Percentiles rank a stretch among this genome's conserved stretches.
Evolutionary conservation across 1,140 invertebrate genomes (phyloP).

Genomic region (Drosophila nasuta): DNA sequence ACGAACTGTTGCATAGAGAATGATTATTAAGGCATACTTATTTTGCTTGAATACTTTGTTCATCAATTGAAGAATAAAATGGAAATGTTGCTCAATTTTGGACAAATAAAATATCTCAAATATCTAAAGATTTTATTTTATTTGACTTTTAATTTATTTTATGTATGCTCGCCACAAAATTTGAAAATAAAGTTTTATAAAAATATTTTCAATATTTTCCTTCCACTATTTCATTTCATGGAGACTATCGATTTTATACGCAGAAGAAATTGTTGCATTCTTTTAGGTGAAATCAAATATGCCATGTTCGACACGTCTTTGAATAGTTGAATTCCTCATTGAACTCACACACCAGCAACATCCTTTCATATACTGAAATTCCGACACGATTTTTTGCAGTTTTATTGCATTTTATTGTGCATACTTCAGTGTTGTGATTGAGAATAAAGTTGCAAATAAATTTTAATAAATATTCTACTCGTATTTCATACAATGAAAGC

Average conservation of each 20-base stretch:
- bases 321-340: conserved; percentile 3
- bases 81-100: not conserved
- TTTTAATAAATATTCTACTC: not conserved
- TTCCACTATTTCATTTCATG: not conserved
- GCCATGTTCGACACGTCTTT: conserved; percentile 48
- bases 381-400: not conserved
- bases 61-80: not conserved
- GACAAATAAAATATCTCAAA: no score
- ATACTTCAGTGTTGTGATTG: not conserved
- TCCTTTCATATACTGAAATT: not conserved
- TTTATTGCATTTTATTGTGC: conserved; percentile 6
- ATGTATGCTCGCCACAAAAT: no score
- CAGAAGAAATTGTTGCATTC: conserved; percentile 4
- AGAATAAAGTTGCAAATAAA: not conserved
- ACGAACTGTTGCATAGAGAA: conserved; percentile 5
- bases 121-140: no score
- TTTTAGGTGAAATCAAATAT: conserved; percentile 50
- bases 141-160: no score
- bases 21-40: not conserved
- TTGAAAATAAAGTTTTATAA: no score
- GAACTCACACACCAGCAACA: not conserved
- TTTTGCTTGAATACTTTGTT: conserved; percentile 4
- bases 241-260: not conserved
- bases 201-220: not conserved
- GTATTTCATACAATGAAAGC: no score